These are phyloP conservation scores for Oophaga sylvatica DNA, from an alignment of 2,797 vertebrate genomes.

Conservation along the genomic window DNA sequence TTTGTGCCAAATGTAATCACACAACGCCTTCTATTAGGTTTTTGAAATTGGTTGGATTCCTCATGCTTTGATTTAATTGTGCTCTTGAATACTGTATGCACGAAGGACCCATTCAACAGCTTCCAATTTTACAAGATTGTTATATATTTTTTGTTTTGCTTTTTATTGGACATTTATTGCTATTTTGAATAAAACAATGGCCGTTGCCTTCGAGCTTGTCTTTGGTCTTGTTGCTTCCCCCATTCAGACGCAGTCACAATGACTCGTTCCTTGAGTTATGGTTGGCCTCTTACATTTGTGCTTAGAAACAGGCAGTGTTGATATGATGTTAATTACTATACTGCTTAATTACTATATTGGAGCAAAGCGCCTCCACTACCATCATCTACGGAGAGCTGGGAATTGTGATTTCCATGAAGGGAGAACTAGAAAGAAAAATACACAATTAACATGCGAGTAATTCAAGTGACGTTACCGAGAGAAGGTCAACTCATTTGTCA, in stretches of 20 bases:
- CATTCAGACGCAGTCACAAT: background rate
- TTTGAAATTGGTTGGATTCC: background rate
- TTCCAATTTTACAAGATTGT: background rate
- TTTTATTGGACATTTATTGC: background rate
- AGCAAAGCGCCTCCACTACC: conserved; percentile 49
- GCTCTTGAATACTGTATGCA: background rate
- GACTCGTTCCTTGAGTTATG: conserved; percentile 5
- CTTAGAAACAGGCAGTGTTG: conserved; percentile 18
- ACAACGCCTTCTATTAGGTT: background rate
- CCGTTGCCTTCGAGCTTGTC: background rate
- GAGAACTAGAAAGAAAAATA: conserved; percentile 29
- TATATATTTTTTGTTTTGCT: background rate
- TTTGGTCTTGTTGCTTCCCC: background rate
- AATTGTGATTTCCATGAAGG: conserved; percentile 23
- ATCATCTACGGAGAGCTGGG: conserved; percentile 51
- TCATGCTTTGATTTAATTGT: conserved; percentile 7
- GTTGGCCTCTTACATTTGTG: background rate
- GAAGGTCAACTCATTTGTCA: conserved; percentile 60
- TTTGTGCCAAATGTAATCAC: conserved; percentile 23
- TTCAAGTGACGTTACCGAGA: conserved; percentile 32
- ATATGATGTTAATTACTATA: conserved; percentile 54
- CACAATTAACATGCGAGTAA: conserved; percentile 57
- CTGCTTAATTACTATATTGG: conserved; percentile 52
- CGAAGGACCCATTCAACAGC: background rate
- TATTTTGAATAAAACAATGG: background rate